A percentile compares a stretch with the other conserved stretches of the same genome.
These are phyloP conservation scores for Polyommatus iphigenia DNA, from an alignment of 2,888 invertebrate species.

Conservation along the genomic window DNA sequence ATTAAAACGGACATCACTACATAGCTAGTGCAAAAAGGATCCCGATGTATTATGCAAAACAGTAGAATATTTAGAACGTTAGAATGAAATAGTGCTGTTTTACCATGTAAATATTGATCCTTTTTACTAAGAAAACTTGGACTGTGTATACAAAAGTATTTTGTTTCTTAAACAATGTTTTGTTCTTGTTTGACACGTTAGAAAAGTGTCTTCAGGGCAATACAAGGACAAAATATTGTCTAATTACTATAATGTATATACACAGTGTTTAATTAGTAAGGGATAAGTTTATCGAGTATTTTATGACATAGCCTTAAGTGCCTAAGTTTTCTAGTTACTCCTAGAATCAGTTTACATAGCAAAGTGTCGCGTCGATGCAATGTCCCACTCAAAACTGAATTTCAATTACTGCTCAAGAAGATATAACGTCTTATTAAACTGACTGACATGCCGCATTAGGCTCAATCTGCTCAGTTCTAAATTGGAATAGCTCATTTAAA, in stretches of 20 bases:
- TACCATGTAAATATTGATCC: neutral
- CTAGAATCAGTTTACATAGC: too few species aligned
- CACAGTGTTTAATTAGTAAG: neutral
- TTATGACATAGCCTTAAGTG: too few species aligned
- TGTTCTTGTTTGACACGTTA: neutral
- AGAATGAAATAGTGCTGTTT: neutral
- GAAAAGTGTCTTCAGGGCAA: neutral
- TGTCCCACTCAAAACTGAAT: too few species aligned
- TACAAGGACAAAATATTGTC: neutral
- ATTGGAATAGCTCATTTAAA: neutral
- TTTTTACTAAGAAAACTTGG: neutral
- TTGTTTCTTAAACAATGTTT: neutral
- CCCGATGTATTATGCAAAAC: neutral
- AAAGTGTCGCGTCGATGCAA: too few species aligned
- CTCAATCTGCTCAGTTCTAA: neutral
- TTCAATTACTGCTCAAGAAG: neutral
- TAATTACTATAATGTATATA: neutral
- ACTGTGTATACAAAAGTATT: neutral
- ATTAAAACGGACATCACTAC: conserved; percentile 19
- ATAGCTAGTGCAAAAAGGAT: neutral
- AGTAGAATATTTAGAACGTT: neutral
- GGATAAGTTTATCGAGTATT: too few species aligned
- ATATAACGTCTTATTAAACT: neutral
- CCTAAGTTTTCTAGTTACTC: too few species aligned
- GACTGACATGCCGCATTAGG: neutral